Conservation (phyloP, 2,888 invertebrate species). For the Hermaeophaga mercurialis region DNA sequence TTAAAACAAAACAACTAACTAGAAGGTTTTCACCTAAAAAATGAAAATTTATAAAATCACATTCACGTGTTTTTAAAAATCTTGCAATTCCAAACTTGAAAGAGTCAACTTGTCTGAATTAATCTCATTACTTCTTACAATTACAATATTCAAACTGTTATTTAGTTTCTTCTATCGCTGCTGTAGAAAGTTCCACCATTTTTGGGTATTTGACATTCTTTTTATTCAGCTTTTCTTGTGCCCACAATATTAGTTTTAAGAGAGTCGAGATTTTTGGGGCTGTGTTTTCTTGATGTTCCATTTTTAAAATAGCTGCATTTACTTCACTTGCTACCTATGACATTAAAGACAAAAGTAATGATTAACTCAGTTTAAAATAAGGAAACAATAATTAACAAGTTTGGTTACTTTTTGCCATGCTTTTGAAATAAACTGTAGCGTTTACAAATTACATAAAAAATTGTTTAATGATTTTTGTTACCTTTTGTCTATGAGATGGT, state of each 20-base stretch:
- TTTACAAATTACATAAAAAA: too few species aligned
- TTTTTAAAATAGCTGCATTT: conserved; percentile 95
- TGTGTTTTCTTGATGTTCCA: conserved; percentile 89
- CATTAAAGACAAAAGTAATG: conserved; percentile 17
- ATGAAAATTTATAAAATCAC: too few species aligned
- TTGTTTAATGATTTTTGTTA: too few species aligned
- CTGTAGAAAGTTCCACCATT: conserved; percentile 90
- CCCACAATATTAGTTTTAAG: conserved; percentile 92
- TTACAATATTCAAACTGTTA: conserved; percentile 37
- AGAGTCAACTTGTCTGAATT: background rate
- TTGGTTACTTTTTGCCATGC: too few species aligned
- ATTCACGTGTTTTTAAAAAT: too few species aligned
- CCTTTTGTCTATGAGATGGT: conserved; percentile 93
- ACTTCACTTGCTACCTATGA: conserved; percentile 91
- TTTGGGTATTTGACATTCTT: conserved; percentile 94
- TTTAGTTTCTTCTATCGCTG: conserved; percentile 71
- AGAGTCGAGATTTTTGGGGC: conserved; percentile 91
- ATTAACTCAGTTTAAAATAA: too few species aligned
- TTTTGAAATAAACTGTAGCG: too few species aligned
- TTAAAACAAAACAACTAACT: too few species aligned
- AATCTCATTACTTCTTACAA: conserved; percentile 6
- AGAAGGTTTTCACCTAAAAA: too few species aligned
- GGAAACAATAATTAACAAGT: too few species aligned
- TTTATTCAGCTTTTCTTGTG: conserved; percentile 92
- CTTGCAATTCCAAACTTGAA: background rate